phyloP scores from a whole-genome alignment of 2,888 invertebrate genomes.

The Callosobruchus maculatus region DNA sequence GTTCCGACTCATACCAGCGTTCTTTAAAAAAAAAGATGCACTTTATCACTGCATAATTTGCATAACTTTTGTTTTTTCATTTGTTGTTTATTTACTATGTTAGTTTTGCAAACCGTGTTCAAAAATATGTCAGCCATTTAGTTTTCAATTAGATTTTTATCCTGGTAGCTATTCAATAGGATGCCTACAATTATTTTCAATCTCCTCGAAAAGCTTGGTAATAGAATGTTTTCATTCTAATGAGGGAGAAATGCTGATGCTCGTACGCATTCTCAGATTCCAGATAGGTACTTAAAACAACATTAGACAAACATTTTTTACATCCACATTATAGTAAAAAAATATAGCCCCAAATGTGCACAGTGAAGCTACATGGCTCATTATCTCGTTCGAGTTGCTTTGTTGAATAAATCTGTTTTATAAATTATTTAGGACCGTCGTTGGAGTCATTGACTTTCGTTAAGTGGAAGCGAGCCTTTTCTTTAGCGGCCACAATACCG shows the following conservation, averaged over 20 bases:
- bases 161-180: too few species aligned
- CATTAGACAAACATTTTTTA: background rate
- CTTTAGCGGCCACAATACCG: constrained; percentile 30
- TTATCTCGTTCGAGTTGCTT: background rate
- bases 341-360: too few species aligned
- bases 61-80: too few species aligned
- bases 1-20: too few species aligned
- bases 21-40: too few species aligned
- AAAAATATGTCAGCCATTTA: too few species aligned
- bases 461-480: constrained; percentile 25
- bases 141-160: too few species aligned
- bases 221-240: background rate
- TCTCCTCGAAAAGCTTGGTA: background rate
- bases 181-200: too few species aligned
- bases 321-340: too few species aligned
- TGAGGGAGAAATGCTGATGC: background rate
- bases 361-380: background rate
- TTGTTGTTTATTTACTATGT: too few species aligned
- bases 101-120: too few species aligned
- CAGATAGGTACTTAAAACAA: background rate
- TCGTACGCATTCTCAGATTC: background rate
- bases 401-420: constrained; percentile 5
- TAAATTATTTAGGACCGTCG: constrained; percentile 24
- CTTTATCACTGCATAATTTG: too few species aligned
- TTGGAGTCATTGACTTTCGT: constrained; percentile 26